Evolutionary conservation across 1,140 invertebrate species (phyloP).

Genomic region (Eufriesea mexicana): DNA sequence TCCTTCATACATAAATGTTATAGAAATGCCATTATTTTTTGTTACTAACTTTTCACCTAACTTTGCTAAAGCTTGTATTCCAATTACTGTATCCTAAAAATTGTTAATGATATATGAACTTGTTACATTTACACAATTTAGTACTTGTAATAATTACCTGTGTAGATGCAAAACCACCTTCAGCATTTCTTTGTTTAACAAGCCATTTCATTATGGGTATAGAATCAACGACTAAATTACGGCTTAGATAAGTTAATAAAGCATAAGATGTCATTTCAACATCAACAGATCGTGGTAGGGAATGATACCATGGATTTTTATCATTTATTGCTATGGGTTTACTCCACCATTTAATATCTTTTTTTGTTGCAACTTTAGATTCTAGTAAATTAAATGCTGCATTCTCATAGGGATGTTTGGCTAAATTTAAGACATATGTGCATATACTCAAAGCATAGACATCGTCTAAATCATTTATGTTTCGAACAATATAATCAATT

Average conservation of each 20-base stretch:
- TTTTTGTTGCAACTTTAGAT: conserved; percentile 74
- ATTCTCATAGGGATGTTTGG: conserved; percentile 87
- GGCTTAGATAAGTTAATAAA: conserved; percentile 86
- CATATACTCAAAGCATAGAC: conserved; percentile 90
- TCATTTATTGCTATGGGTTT: conserved; percentile 84
- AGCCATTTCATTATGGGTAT: conserved; percentile 93
- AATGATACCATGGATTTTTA: conserved; percentile 88
- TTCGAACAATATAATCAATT: conserved; percentile 89
- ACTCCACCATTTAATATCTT: conserved; percentile 89
- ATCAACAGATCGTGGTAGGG: conserved; percentile 88
- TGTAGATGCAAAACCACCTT: conserved; percentile 92
- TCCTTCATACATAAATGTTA: conserved; percentile 83
- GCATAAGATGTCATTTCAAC: conserved; percentile 95
- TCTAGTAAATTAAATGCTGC: conserved; percentile 87
- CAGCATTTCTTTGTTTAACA: conserved; percentile 89
- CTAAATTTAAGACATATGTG: conserved; percentile 90
- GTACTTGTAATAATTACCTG: conserved; percentile 78
- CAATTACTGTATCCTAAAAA: conserved; percentile 88
- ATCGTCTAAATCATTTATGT: conserved; percentile 88
- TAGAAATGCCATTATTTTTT: conserved; percentile 83
- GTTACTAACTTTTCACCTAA: conserved; percentile 85
- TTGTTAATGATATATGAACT: not conserved
- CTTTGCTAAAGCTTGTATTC: conserved; percentile 87
- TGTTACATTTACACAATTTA: not conserved
- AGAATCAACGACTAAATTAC: conserved; percentile 86